These are phyloP conservation scores for Arion vulgaris DNA, from an alignment of 1,140 invertebrate genomes.

Conservation along the genomic window DNA sequence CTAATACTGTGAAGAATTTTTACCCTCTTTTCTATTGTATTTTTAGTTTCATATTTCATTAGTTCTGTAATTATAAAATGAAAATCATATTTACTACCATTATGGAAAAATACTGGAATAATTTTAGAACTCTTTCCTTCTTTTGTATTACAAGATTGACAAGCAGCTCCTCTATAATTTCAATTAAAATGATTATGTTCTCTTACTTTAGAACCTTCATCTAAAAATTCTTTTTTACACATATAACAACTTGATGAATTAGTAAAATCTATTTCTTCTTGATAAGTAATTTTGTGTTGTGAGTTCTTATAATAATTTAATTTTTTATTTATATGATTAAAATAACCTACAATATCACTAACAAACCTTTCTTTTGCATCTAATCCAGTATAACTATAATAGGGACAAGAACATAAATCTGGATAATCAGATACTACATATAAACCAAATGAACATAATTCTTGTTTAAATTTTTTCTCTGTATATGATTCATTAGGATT, in stretches of 20 bases:
- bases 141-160: too few species aligned
- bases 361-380: too few species aligned
- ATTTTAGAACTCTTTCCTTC: too few species aligned
- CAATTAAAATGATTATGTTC: slow-evolving; percentile 11
- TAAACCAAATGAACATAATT: background rate
- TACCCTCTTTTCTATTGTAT: too few species aligned
- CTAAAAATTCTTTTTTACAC: slow-evolving; percentile 3
- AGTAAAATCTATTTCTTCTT: slow-evolving; percentile 8
- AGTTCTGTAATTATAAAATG: slow-evolving; percentile 7
- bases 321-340: slow-evolving; percentile 3
- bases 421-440: slow-evolving; percentile 1
- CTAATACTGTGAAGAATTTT: background rate
- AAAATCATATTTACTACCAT: too few species aligned
- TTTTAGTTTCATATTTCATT: slow-evolving; percentile 5
- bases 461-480: slow-evolving; percentile 12
- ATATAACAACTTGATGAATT: slow-evolving; percentile 5
- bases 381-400: too few species aligned
- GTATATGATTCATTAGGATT: slow-evolving; percentile 3
- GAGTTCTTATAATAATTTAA: slow-evolving; percentile 7
- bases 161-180: too few species aligned
- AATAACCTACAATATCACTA: background rate
- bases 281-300: background rate
- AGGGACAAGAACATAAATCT: too few species aligned
- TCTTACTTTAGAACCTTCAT: slow-evolving; percentile 3
- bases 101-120: too few species aligned